Base-by-base conservation (phyloP, 2,888 invertebrate species). In the Oasisia sp. region DNA sequence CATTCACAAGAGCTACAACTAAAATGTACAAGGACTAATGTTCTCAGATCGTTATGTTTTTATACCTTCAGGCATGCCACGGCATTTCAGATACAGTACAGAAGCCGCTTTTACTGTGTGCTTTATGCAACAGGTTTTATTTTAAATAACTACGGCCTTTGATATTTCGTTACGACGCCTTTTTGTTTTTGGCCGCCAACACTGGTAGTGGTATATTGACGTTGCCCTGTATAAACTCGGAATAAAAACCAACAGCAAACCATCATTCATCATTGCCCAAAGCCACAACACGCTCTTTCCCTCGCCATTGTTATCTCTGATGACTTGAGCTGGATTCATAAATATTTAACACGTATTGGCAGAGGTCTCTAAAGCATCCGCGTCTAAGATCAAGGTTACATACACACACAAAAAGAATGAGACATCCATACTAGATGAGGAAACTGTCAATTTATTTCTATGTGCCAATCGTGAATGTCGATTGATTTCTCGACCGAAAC, bases 381-480 rank as follows among this genome's bases (percentile, higher is more conserved):
- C 27, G 74, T 5, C 74, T 74, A 74, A 19, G 74, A 74, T 74
- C 27, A 74, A 74, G 19, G 27, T 74, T 74, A 74, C 27, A 27
- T n/a, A 74, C 27, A 74, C n/a, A n/a, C 27, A 74, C 19, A 27
- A 74, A 74, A 74, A n/a, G 74, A 74, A 27, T 74, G 74, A 74
- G 27, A 74, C 8, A 74, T 19, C n/a, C 74, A 74, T 74, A 74
- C 74, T 74, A 74, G 74, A 74, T 74, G 74, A 74, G 74, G 74
- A 74, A 74, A 74, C 74, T 74, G 74, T 74, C 74, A 74, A 50
- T 74, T 74, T 74, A 74, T 74, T 74, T 74, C 74, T 74, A 74
- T 27, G 74, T 74, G 19, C 74, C 74, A 74, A n/a, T 74, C n/a
- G 27, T n/a, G 74, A 74, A 74, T 74, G 74, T 74, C 74, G 7